Evolutionary conservation across 2,888 invertebrate species (phyloP), one percentile per base, ranked within the genome.

Genomic region (Machimus atricapillus): DNA sequence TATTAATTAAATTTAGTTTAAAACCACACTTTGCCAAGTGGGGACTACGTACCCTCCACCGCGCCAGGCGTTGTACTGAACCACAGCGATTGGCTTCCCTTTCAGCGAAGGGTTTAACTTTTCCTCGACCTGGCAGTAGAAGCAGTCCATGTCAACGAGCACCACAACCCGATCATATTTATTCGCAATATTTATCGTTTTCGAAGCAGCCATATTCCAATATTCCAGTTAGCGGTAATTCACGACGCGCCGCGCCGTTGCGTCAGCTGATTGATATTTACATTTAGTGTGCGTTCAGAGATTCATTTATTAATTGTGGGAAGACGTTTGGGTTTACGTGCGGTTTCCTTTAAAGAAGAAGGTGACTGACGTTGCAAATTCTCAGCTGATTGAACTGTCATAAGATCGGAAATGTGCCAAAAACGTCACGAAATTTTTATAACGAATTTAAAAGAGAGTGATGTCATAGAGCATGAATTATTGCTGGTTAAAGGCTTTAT

Each of bases 111-210:
- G 98, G 91, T 97, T 94, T n/a, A 97, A 93, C 91, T 97, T 96
- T 91, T 97, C 97, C 93, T 99, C 99, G 1, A 99, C 99, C 95
- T 99, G 99, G 90, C 99, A 99, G 92, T 98, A 99, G 93, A 99
- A 99, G 93, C 99, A 99, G 92, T 99, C 99, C 99, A 99, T 99
- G 92, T 99, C 99, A 82, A 99, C 96, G 82, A 99, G 94, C 73
- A 97, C 95, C 27, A 99, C 94, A 27, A 98, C 94, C 89, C 96
- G 93, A 88, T 95, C 95, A 88, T 92, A 92, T 88, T 92, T 93
- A 85, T 91, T 91, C 46, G 90, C 89, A 86, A 92, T 90, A 74
- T 91, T 90, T 58, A 89, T 79, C 8, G 83, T 16, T 85, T 87
- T 88, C 8, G 88, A 86, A 31, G 87, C 34, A 7, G 81, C 81